A percentile compares a stretch with the other conserved stretches of the same genome.
phyloP scores from a whole-genome alignment of 2,888 invertebrate species.

The Reticulitermes lucifugus region DNA sequence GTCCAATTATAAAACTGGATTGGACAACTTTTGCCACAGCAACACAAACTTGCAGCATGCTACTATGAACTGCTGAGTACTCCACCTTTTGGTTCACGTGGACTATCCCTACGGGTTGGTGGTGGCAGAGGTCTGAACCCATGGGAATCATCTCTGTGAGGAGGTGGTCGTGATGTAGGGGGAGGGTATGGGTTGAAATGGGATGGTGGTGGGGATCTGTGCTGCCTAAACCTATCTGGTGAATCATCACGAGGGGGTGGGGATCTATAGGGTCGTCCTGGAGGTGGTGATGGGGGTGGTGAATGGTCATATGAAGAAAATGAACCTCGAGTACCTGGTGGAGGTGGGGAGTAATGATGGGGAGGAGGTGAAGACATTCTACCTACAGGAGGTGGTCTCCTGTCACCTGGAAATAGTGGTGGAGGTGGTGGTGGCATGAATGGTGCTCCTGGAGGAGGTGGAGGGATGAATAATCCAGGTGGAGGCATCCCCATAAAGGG shows the following conservation, averaged over 20 bases:
- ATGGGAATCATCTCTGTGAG: conserved; percentile 57
- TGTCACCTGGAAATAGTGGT: conserved; percentile 58
- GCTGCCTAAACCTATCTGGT: conserved; percentile 23
- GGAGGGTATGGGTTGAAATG: conserved; percentile 67
- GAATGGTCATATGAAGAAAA: conserved; percentile 46
- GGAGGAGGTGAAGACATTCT: conserved; percentile 64
- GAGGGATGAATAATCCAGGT: conserved; percentile 66
- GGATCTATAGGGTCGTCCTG: conserved; percentile 24
- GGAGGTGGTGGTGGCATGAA: conserved; percentile 64
- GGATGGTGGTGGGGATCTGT: conserved; percentile 61
- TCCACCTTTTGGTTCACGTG: conserved; percentile 48
- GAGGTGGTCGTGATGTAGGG: conserved; percentile 60
- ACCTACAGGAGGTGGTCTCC: conserved; percentile 61
- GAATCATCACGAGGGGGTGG: conserved; percentile 36
- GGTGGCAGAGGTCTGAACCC: conserved; percentile 49
- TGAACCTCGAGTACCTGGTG: conserved; percentile 67
- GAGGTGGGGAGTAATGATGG: conserved; percentile 65
- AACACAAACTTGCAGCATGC: neutral
- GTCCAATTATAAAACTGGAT: neutral
- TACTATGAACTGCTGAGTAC: conserved; percentile 28
- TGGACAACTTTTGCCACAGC: neutral
- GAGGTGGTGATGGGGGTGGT: conserved; percentile 43
- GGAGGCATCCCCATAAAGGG: conserved; percentile 57
- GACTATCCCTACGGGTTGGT: conserved; percentile 46
- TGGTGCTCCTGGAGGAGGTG: conserved; percentile 64